A percentile compares a stretch with the other conserved stretches of the same genome.
These are phyloP conservation scores for Mus spretus DNA, from an alignment of 2,797 vertebrate genomes.

Conservation along the genomic window DNA sequence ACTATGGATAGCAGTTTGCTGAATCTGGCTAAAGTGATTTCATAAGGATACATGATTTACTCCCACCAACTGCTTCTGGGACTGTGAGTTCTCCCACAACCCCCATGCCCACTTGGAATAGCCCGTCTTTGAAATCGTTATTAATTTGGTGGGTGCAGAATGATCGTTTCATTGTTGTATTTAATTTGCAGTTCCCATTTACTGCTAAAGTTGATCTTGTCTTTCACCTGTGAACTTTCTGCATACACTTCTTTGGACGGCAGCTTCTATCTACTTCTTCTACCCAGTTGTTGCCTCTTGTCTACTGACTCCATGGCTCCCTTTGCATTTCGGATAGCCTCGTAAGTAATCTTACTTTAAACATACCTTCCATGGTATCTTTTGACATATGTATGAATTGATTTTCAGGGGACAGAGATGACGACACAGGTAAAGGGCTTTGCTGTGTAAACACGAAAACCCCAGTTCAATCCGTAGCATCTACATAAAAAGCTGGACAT, in stretches of 20 bases:
- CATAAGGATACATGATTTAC: neutral
- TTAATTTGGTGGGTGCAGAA: conserved; percentile 60
- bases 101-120: neutral
- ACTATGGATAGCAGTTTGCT: neutral
- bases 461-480: neutral
- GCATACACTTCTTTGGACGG: neutral
- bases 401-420: neutral
- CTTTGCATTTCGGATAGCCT: neutral
- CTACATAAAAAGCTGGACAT: neutral
- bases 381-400: neutral
- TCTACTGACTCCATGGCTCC: neutral
- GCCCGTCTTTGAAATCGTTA: neutral
- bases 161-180: neutral
- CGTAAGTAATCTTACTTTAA: neutral
- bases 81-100: neutral
- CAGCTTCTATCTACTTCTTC: conserved; percentile 6
- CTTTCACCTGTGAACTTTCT: neutral
- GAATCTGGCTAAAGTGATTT: conserved; percentile 23
- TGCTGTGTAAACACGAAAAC: neutral
- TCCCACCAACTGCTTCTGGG: neutral
- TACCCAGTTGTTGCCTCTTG: neutral
- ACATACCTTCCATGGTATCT: neutral
- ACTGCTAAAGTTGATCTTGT: neutral
- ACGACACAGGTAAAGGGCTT: neutral
- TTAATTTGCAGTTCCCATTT: conserved; percentile 44